These are phyloP conservation scores for Tichodroma muraria DNA, from an alignment of 2,113 vertebrate genomes.

Conservation along the genomic window DNA sequence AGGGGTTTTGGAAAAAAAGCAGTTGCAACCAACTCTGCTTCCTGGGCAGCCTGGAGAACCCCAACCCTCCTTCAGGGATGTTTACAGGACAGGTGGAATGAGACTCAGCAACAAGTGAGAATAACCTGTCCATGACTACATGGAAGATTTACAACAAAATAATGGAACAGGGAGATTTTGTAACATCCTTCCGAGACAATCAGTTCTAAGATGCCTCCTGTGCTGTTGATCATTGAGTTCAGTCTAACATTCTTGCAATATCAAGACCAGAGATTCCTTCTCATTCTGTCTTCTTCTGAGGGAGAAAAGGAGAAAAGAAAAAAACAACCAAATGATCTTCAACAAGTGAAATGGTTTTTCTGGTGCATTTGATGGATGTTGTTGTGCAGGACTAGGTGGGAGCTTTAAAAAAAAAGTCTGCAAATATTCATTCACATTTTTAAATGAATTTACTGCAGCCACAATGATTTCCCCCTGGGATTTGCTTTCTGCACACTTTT, in stretches of 20 bases:
- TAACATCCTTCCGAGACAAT: not conserved
- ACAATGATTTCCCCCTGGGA: constrained; percentile 29
- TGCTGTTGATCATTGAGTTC: not conserved
- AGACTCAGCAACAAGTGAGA: not conserved
- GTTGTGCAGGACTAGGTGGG: not conserved
- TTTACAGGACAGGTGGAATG: not conserved
- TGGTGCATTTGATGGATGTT: not conserved
- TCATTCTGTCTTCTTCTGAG: not conserved
- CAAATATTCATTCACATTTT: constrained; percentile 57
- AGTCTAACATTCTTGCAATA: not conserved
- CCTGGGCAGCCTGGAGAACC: not conserved
- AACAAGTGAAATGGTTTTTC: not conserved
- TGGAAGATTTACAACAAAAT: not conserved
- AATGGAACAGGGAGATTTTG: not conserved
- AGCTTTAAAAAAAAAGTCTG: not conserved
- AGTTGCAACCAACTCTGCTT: not conserved
- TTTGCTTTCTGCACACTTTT: constrained; percentile 62
- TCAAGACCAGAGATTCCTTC: not conserved
- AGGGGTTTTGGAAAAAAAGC: not conserved
- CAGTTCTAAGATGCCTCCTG: not conserved
- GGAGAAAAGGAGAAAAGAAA: not conserved
- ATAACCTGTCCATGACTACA: not conserved
- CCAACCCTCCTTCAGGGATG: not conserved
- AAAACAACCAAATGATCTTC: not conserved
- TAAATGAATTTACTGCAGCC: constrained; percentile 53